phyloP scores from a whole-genome alignment of 1,140 invertebrate species.

The Andrena cerasifolii region DNA sequence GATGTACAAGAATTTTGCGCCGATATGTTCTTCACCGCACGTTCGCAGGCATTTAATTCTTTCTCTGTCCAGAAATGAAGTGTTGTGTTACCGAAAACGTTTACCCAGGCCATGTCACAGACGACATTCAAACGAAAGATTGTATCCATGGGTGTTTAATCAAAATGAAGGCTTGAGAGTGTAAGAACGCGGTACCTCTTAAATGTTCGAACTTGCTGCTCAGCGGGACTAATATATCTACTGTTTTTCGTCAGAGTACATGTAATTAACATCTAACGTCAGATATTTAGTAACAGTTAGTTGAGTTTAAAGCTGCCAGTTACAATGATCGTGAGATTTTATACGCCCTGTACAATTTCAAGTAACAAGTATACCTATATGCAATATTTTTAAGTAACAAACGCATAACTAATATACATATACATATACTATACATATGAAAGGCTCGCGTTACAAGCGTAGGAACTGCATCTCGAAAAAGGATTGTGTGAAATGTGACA shows the following conservation, averaged over 20 bases:
- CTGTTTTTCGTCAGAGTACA: not conserved
- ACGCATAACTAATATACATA: too few relatives aligned
- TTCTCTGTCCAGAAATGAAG: not conserved
- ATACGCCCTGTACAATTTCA: constrained; percentile 5
- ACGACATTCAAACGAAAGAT: not conserved
- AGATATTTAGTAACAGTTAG: not conserved
- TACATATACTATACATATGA: constrained; percentile 4
- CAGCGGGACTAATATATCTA: not conserved
- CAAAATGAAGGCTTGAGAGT: not conserved
- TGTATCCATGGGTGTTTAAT: not conserved
- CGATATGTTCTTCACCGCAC: not conserved
- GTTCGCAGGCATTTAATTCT: constrained; percentile 14
- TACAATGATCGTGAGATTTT: not conserved
- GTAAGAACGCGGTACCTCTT: not conserved
- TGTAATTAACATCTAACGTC: not conserved
- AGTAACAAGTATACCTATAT: constrained; percentile 9
- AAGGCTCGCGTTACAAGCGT: not conserved
- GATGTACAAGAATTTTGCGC: not conserved
- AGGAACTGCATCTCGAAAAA: not conserved
- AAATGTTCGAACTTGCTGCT: not conserved
- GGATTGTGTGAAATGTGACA: constrained; percentile 3
- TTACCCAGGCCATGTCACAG: not conserved
- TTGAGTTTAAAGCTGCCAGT: constrained; percentile 4
- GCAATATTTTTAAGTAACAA: constrained; percentile 17
- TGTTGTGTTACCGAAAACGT: not conserved